Percentiles rank a stretch among this genome's conserved stretches.
phyloP scores from a whole-genome alignment of 2,888 invertebrate genomes.

The Morinoia aosen region DNA sequence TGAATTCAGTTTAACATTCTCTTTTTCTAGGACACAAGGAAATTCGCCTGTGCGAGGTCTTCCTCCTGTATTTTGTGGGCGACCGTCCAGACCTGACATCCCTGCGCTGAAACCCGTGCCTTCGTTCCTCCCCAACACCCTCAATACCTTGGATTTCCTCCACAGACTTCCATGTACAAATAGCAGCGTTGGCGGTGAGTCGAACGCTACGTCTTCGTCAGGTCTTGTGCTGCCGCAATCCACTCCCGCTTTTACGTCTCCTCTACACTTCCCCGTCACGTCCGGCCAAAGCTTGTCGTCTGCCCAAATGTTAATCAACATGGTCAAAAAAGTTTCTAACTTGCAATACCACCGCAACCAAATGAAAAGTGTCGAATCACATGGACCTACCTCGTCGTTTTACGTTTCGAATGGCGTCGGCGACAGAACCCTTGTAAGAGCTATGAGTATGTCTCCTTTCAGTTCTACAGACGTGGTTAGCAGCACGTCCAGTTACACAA shows the following conservation, averaged over 20 bases:
- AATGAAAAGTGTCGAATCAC: not conserved
- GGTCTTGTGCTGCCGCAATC: not conserved
- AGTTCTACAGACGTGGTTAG: not conserved
- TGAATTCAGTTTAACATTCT: not conserved
- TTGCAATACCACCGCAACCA: conserved; percentile 12
- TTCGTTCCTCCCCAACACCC: not conserved
- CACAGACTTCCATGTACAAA: not conserved
- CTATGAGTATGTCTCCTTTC: not conserved
- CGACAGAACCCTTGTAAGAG: not conserved
- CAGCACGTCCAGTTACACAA: not conserved
- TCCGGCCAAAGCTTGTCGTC: conserved; percentile 2
- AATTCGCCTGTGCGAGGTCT: not conserved
- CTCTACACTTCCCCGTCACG: not conserved
- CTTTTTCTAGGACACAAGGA: not conserved
- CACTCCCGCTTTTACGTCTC: not conserved
- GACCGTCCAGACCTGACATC: not conserved
- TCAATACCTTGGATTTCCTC: not conserved
- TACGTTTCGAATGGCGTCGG: not conserved
- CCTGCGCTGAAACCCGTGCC: not conserved
- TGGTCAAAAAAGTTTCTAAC: conserved; percentile 21
- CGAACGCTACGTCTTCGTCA: not conserved
- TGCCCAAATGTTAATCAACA: conserved; percentile 40
- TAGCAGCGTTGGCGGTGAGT: not conserved
- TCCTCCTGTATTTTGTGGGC: not conserved
- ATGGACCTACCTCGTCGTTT: not conserved